Conservation (phyloP, 2,888 invertebrate species). For the Sericinus montela region DNA sequence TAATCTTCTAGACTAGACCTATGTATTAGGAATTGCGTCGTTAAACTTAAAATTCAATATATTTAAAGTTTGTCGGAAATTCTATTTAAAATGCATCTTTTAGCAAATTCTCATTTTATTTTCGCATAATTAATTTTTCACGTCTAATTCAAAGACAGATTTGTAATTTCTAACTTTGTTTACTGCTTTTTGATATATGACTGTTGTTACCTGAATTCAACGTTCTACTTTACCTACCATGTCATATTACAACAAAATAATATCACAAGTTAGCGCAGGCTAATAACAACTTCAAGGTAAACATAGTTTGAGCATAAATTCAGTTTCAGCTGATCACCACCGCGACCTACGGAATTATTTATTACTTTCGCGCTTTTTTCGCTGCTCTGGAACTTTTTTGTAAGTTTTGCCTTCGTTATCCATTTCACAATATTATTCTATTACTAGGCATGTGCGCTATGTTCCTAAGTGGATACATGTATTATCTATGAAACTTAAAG, state of each 20-base stretch:
- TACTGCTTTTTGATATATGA: neutral
- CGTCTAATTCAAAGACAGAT: neutral
- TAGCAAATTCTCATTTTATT: neutral
- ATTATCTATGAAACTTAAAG: too few relatives aligned
- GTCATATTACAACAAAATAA: neutral
- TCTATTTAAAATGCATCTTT: too few relatives aligned
- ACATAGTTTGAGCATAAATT: too few relatives aligned
- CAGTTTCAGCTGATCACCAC: conserved; percentile 34
- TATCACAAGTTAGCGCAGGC: too few relatives aligned
- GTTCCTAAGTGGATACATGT: too few relatives aligned
- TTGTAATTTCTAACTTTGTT: neutral
- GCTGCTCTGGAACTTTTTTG: conserved; percentile 4
- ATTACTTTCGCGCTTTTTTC: conserved; percentile 32
- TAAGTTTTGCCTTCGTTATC: conserved; percentile 1
- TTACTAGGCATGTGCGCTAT: too few relatives aligned
- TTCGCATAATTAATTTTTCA: neutral
- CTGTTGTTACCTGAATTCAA: neutral
- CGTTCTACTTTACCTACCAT: neutral
- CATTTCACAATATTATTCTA: neutral
- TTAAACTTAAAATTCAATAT: too few relatives aligned
- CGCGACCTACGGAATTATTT: conserved; percentile 34
- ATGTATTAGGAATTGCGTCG: too few relatives aligned
- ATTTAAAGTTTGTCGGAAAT: too few relatives aligned
- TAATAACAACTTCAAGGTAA: too few relatives aligned
- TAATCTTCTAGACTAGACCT: too few relatives aligned